phyloP scores from a whole-genome alignment of 2,113 vertebrate species.

The Lepus europaeus region DNA sequence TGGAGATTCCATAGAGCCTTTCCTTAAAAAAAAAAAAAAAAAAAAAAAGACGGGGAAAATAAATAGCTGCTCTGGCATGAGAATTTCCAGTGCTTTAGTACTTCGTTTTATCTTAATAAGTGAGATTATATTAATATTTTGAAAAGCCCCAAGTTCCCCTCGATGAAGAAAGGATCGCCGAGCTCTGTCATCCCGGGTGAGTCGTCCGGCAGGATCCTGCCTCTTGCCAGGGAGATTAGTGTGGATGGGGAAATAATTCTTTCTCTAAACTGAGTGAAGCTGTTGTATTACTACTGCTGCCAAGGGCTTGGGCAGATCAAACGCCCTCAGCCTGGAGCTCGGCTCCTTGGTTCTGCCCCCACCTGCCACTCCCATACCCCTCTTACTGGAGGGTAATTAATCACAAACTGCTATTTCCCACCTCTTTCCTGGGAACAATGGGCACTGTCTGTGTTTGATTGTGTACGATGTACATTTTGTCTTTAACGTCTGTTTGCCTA shows the following conservation, averaged over 20 bases:
- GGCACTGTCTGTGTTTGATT: not conserved
- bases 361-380: not conserved
- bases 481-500: constrained; percentile 20
- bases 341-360: not conserved
- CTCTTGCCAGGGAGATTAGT: constrained; percentile 76
- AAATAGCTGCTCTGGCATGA: not conserved
- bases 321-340: constrained; percentile 51
- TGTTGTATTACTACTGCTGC: constrained; percentile 77
- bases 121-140: constrained; percentile 68
- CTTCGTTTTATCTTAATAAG: constrained; percentile 67
- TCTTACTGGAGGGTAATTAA: not conserved
- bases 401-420: not conserved
- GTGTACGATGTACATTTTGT: not conserved
- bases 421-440: constrained; percentile 43
- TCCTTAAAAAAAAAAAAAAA: constrained; percentile 13
- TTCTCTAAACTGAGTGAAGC: constrained; percentile 77
- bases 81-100: constrained; percentile 46
- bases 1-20: not conserved
- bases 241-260: constrained; percentile 71
- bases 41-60: not conserved
- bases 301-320: constrained; percentile 67
- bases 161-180: constrained; percentile 30
- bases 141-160: constrained; percentile 48
- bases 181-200: constrained; percentile 46
- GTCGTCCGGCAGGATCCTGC: constrained; percentile 46